phyloP scores from a whole-genome alignment of 2,888 invertebrate species.

The Ligdia adustata region DNA sequence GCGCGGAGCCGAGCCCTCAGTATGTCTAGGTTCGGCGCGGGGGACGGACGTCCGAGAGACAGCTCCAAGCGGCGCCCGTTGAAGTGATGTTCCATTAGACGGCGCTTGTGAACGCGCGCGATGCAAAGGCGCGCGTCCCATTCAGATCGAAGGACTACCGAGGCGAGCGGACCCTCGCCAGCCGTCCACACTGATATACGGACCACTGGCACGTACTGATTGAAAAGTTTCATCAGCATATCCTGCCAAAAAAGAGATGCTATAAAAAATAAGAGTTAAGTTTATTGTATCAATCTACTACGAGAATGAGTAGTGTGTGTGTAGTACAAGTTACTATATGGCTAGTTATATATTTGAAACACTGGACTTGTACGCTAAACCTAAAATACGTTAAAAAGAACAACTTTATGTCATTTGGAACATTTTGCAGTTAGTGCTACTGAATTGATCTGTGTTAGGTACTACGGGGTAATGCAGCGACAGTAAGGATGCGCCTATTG shows the following conservation, averaged over 20 bases:
- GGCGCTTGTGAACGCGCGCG: constrained; percentile 92
- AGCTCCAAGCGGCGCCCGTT: constrained; percentile 90
- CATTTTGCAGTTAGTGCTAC: too few relatives aligned
- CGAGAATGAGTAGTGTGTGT: too few relatives aligned
- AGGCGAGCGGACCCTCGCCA: constrained; percentile 85
- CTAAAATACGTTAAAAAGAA: too few relatives aligned
- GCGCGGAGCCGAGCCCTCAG: constrained; percentile 88
- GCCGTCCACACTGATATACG: constrained; percentile 70
- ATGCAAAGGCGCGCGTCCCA: constrained; percentile 90
- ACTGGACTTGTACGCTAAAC: too few relatives aligned
- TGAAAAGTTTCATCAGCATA: constrained; percentile 71
- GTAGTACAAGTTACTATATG: too few relatives aligned
- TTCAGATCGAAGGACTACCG: constrained; percentile 87
- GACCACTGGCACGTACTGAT: constrained; percentile 65
- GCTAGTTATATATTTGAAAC: too few relatives aligned
- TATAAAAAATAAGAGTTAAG: not conserved
- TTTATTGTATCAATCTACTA: too few relatives aligned
- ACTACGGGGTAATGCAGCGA: too few relatives aligned
- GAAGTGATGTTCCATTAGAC: constrained; percentile 86
- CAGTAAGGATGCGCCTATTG: too few relatives aligned
- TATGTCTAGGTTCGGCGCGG: constrained; percentile 86
- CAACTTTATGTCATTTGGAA: too few relatives aligned
- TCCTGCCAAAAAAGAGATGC: constrained; percentile 47
- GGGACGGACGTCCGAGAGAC: constrained; percentile 85
- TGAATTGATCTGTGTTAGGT: too few relatives aligned